Conservation (phyloP, 2,797 vertebrate genomes). For the Glossophaga mutica region DNA sequence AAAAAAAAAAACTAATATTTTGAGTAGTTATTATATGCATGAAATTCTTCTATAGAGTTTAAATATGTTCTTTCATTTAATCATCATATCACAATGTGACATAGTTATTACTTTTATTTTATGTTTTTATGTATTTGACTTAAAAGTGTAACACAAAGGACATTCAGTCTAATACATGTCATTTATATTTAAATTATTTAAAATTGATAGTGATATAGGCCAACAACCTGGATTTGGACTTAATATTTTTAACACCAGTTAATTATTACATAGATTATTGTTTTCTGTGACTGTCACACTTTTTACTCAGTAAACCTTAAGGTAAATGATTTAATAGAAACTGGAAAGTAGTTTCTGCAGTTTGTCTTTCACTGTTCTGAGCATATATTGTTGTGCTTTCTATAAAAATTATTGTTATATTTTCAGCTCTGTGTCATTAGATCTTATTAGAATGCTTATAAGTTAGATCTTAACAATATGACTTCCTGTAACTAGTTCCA, state of each 20-base stretch:
- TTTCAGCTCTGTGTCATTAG: not conserved
- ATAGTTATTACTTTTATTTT: not conserved
- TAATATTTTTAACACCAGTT: not conserved
- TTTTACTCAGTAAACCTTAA: not conserved
- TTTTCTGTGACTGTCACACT: not conserved
- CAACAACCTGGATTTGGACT: not conserved
- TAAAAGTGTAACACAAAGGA: not conserved
- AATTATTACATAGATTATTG: not conserved
- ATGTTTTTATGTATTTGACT: not conserved
- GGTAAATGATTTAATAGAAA: not conserved
- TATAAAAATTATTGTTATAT: constrained; percentile 10
- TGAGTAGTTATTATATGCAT: not conserved
- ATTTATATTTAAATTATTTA: not conserved
- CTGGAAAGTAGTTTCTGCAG: not conserved
- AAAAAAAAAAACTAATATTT: not conserved
- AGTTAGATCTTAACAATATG: constrained; percentile 14
- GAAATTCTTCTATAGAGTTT: not conserved
- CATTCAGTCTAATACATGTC: not conserved
- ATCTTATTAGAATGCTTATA: not conserved
- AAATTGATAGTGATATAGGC: not conserved
- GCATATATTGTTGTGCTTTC: constrained; percentile 17
- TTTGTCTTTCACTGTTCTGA: not conserved
- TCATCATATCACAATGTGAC: not conserved
- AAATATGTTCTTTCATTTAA: not conserved
- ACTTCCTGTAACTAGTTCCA: not conserved